Evolutionary conservation across 35 echinoderm and acorn worm genomes (phyloP).

Genomic region (Apostichopus japonicus): DNA sequence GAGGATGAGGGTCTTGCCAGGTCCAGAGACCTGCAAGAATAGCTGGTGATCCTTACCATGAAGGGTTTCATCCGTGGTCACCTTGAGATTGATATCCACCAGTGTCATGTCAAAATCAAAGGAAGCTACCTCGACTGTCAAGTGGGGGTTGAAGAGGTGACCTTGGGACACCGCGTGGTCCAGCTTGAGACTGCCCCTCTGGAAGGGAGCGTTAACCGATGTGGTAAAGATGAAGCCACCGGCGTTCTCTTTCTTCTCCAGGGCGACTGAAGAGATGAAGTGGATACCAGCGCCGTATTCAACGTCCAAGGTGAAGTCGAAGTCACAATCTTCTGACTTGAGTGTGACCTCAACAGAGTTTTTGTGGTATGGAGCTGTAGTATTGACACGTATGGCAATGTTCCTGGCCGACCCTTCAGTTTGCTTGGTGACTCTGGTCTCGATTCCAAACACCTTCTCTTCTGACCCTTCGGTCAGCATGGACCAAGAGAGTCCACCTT

Average conservation of each 20-base stretch:
- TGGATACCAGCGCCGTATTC: neutral
- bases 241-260: neutral
- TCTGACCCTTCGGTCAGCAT: neutral
- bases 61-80: neutral
- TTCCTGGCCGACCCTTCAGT: neutral
- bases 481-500: neutral
- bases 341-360: neutral
- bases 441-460: slow-evolving; percentile 34
- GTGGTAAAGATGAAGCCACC: neutral
- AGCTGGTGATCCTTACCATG: neutral
- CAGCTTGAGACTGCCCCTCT: neutral
- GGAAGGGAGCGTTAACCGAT: neutral
- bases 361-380: slow-evolving; percentile 19
- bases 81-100: neutral
- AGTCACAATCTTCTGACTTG: slow-evolving; percentile 16
- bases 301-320: slow-evolving; percentile 12
- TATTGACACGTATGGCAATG: neutral
- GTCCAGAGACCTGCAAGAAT: neutral
- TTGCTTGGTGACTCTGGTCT: neutral
- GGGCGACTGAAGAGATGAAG: neutral
- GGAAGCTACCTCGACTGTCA: neutral
- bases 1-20: slow-evolving; percentile 1
- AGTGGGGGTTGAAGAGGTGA: slow-evolving; percentile 23
- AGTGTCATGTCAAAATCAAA: neutral
- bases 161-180: neutral